phyloP scores from a whole-genome alignment of 2,113 vertebrate genomes.

The Aldabrachelys gigantea region DNA sequence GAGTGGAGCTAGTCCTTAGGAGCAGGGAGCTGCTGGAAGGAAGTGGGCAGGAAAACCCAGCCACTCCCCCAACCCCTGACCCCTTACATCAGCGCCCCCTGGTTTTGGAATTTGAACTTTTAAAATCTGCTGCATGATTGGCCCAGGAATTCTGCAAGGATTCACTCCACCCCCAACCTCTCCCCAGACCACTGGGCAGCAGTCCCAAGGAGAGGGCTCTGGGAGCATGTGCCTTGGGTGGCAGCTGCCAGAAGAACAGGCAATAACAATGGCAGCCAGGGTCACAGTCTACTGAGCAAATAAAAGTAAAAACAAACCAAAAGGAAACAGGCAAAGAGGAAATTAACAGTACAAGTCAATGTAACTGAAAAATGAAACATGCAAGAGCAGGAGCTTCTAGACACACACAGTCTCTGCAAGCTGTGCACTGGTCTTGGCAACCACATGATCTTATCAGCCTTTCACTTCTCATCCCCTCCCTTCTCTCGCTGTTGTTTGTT shows the following conservation, averaged over 20 bases:
- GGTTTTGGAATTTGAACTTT: not conserved
- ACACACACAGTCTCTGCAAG: not conserved
- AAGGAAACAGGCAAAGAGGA: not conserved
- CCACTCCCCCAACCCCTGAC: not conserved
- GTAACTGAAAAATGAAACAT: not conserved
- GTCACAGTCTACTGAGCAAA: not conserved
- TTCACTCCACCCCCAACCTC: not conserved
- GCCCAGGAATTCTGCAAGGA: too few species aligned
- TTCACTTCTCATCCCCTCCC: not conserved
- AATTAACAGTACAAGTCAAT: not conserved
- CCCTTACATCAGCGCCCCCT: not conserved
- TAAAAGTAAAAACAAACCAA: not conserved
- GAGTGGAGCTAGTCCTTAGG: not conserved
- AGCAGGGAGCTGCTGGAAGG: not conserved
- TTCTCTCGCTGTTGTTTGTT: not conserved
- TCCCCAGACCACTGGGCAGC: not conserved
- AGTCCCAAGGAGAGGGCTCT: not conserved
- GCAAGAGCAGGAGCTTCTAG: not conserved
- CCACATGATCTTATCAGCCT: not conserved
- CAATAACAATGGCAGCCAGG: not conserved
- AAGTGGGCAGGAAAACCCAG: too few species aligned
- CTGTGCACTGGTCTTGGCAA: not conserved
- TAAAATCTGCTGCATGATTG: not conserved
- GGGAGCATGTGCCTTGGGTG: not conserved
- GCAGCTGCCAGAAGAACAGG: rapidly evolving